phyloP scores from a whole-genome alignment of 92 coral and sea anemone genomes.

The Epizoanthus scotinus region DNA sequence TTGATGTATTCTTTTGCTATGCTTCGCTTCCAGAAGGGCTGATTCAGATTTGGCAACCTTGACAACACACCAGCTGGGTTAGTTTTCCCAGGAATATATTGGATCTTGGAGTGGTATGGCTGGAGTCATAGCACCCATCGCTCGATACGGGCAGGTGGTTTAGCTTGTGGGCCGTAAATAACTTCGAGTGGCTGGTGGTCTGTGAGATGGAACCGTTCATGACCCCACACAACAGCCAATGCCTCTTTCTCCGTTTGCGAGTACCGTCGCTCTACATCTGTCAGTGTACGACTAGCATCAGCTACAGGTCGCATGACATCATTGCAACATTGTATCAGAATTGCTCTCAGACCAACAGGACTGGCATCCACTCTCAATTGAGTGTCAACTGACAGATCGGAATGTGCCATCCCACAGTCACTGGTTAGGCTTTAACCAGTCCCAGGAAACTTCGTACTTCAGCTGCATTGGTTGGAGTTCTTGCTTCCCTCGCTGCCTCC shows the following conservation, averaged over 20 bases:
- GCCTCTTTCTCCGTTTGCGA: conserved; percentile 21
- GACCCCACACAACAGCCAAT: neutral
- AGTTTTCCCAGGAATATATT: neutral
- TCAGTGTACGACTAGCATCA: conserved; percentile 3
- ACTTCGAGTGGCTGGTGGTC: neutral
- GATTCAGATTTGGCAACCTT: neutral
- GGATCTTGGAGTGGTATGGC: neutral
- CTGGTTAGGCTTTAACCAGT: conserved; percentile 35
- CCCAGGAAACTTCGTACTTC: conserved; percentile 43
- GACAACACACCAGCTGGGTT: conserved; percentile 8
- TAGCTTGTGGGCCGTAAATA: neutral
- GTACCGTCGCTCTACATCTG: conserved; percentile 24
- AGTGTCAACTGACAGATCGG: neutral
- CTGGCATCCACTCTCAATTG: conserved; percentile 18
- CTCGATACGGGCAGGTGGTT: neutral
- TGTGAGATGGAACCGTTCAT: neutral
- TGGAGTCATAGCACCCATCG: neutral
- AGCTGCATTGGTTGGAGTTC: conserved; percentile 23
- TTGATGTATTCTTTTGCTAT: conserved; percentile 11
- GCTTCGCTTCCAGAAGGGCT: neutral
- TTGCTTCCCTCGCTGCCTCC: conserved; percentile 11
- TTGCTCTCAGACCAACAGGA: conserved; percentile 19
- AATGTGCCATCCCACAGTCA: conserved; percentile 28
- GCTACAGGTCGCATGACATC: neutral
- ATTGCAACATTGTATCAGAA: conserved; percentile 1